Evolutionary conservation across 2,797 vertebrate species (phyloP).

Genomic region (Schizopygopsis pylzovi): DNA sequence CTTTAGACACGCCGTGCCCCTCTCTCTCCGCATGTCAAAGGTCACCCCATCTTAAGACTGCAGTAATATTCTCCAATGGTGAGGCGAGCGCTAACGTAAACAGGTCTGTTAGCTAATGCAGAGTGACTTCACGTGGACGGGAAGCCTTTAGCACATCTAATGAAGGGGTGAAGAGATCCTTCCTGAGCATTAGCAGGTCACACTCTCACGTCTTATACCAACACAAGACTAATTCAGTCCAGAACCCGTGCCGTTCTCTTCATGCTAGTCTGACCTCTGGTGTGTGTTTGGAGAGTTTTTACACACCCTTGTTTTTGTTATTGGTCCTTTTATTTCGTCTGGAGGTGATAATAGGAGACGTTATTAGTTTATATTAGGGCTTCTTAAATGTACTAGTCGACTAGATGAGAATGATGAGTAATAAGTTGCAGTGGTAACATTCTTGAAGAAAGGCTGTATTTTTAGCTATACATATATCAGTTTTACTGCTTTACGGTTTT

Average conservation of each 20-base stretch:
- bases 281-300: slow-evolving; percentile 39
- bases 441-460: background rate
- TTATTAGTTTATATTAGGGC: slow-evolving; percentile 19
- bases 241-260: background rate
- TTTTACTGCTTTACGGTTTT: background rate
- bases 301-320: slow-evolving; percentile 10
- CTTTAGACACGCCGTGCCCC: slow-evolving; percentile 55
- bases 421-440: background rate
- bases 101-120: slow-evolving; percentile 53
- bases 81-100: slow-evolving; percentile 51
- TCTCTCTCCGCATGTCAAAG: slow-evolving; percentile 54
- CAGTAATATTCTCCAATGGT: slow-evolving; percentile 49
- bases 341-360: slow-evolving; percentile 43
- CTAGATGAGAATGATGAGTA: slow-evolving; percentile 12
- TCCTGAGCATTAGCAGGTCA: slow-evolving; percentile 48
- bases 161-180: slow-evolving; percentile 52
- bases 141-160: slow-evolving; percentile 39
- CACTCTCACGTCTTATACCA: slow-evolving; percentile 13
- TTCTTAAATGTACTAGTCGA: background rate
- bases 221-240: slow-evolving; percentile 45
- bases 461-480: background rate
- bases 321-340: slow-evolving; percentile 34
- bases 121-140: slow-evolving; percentile 30
- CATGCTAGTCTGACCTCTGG: slow-evolving; percentile 36
- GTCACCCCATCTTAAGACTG: slow-evolving; percentile 50